Evolutionary conservation across 2,888 invertebrate genomes (phyloP), one percentile per base, ranked within the genome.

Genomic region (Clistopyga incitator): DNA sequence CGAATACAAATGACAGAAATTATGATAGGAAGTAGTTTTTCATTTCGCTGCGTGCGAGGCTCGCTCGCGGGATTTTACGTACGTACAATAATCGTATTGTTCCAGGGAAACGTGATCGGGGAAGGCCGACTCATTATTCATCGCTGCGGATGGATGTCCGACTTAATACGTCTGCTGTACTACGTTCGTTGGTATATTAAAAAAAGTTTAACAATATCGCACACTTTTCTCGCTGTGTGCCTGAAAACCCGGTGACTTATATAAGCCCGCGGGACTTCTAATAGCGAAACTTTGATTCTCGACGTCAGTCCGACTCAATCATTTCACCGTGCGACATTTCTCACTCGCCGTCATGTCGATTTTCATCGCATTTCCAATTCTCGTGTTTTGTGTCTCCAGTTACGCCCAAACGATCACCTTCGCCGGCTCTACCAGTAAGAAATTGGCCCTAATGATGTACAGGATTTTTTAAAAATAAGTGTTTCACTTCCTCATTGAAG

Each of bases 71-170:
- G 25, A n/a, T 59, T 59, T 59, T 25, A 59, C 59, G 10, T 59
- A 25, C 59, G 59, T 59, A 23, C 25, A 38, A 67, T 45, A 38
- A 45, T 47, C 11, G 65, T 67, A 67, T 67, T 67, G 65, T 67
- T 42, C 20, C 42, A 45, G 45, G 47, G 42, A 45, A 65, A 67
- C 47, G 65, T 45, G 65, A 45, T 65, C 65, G 65, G 65, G 65
- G 65, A 67, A 67, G 65, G 65, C 47, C 65, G 65, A 25, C 65
- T 45, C 65, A 67, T 67, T 67, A 67, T 47, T 67, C 65, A 23
- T 67, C 45, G 65, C 11, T 18, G 65, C 65, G 65, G 65, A 67
- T 67, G 65, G 65, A 67, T 67, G 65, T 67, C 65, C 65, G 65
- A 67, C 3, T 67, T 67, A 67, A 67, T 67, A 23, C 20, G 2